Conservation (phyloP, 2,888 invertebrate genomes). For the Tipula vernalis region DNA sequence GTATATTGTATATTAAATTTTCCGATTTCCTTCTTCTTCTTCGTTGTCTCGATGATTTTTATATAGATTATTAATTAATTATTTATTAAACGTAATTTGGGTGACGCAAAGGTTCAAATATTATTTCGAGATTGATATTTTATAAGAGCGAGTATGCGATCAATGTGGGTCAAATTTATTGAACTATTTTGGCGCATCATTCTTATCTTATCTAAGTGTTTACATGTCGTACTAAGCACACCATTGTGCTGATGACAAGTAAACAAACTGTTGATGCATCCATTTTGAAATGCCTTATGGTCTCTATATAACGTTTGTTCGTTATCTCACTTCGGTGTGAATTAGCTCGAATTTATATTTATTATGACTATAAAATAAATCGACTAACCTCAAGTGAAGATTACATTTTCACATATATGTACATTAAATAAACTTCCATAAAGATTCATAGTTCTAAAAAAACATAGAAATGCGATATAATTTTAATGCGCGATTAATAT, state of each 20-base stretch:
- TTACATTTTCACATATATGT: neutral
- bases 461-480: neutral
- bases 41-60: neutral
- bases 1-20: neutral
- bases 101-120: neutral
- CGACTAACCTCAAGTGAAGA: neutral
- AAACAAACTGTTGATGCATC: neutral
- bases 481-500: neutral
- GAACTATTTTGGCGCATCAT: neutral
- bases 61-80: neutral
- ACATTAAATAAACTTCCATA: neutral
- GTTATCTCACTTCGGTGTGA: neutral
- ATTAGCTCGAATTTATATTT: neutral
- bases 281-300: neutral
- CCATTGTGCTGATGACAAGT: neutral
- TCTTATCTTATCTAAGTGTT: neutral
- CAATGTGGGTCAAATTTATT: neutral
- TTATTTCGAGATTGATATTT: neutral
- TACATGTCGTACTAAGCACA: neutral
- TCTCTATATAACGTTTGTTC: neutral
- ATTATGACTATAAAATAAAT: neutral
- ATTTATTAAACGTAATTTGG: neutral
- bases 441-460: neutral
- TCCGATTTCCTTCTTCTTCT: neutral
- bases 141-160: neutral